Conservation (phyloP, 2,888 invertebrate genomes). For the Ennomos fuscantarius region DNA sequence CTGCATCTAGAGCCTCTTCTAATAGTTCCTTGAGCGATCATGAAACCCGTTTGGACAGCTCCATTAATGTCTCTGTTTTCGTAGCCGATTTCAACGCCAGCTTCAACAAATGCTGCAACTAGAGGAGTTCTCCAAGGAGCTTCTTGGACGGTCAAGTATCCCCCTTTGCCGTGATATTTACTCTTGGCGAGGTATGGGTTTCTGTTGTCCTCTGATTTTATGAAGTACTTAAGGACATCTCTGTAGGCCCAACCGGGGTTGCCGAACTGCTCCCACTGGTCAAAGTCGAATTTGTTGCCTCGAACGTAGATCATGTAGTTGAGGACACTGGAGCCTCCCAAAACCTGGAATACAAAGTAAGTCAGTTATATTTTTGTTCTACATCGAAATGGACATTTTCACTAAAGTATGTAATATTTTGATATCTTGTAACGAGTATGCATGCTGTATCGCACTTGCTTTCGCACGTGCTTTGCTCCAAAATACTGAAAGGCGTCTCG, state of each 20-base stretch:
- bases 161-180: slow-evolving; percentile 89
- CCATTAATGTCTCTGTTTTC: slow-evolving; percentile 94
- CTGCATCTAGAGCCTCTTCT: slow-evolving; percentile 92
- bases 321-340: slow-evolving; percentile 94
- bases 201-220: slow-evolving; percentile 94
- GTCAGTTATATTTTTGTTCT: no score
- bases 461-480: no score
- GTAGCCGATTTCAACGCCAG: slow-evolving; percentile 93
- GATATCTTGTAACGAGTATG: no score
- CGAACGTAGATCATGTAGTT: slow-evolving; percentile 97
- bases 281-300: slow-evolving; percentile 93
- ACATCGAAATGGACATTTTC: no score
- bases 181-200: slow-evolving; percentile 92
- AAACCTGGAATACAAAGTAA: slow-evolving; percentile 79
- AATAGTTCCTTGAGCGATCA: slow-evolving; percentile 93
- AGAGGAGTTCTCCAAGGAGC: slow-evolving; percentile 93
- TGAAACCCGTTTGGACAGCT: slow-evolving; percentile 91
- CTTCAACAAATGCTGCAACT: slow-evolving; percentile 92
- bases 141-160: slow-evolving; percentile 92
- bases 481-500: no score
- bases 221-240: slow-evolving; percentile 94
- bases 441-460: no score
- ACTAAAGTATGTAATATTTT: no score
- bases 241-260: slow-evolving; percentile 96
- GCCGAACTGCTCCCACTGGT: slow-evolving; percentile 94